Evolutionary conservation across 2,888 invertebrate species (phyloP), one percentile per base, ranked within the genome.

Genomic region (Caenorhabditis sp.): DNA sequence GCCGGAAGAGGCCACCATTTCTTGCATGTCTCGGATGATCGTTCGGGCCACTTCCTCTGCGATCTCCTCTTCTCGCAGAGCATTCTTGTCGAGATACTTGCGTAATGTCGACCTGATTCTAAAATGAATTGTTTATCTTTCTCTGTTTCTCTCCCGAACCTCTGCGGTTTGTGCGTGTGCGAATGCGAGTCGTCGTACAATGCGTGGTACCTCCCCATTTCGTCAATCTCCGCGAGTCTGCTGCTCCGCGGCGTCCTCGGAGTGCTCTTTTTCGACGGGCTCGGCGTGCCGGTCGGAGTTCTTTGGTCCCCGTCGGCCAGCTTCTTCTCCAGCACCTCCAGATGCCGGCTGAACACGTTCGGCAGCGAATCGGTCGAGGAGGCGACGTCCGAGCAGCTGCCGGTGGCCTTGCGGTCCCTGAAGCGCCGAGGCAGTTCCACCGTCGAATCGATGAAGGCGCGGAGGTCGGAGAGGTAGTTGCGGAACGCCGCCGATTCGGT

Each of bases 41-140:
- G 95, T 95, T 90, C 95, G 95, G 26, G 97, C 96, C 80, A 96
- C 94, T 91, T 95, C 94, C 94, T 96, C 95, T 5, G 97, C 97
- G 92, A 96, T 93, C 90, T 96, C 96, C 90, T 97, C 96, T 90
- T 96, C 86, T 71, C 80, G 66, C 4, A 85, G 62, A 0, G 70
- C 46, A 11, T 61, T 74, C 15, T 79, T 80, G 46, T 82, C 75
- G 17, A 84, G 68, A 62, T 81, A 83, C 35, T 80, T 78, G 15
- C 75, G 74, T 17, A 79, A 46, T n/a, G 74, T 78, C 9, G 74
- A 58, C 61, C 65, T 70, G 20, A 79, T 52, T 43, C 75, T 75
- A 59, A 26, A 77, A 61, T 9, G n/a, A n/a, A n/a, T n/a, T n/a
- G n/a, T n/a, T n/a, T n/a, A n/a, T n/a, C n/a, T n/a, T n/a, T n/a